Percentiles rank a stretch among this genome's conserved stretches.
phyloP scores from a whole-genome alignment of 1,140 invertebrate genomes.

The Cydia amplana region DNA sequence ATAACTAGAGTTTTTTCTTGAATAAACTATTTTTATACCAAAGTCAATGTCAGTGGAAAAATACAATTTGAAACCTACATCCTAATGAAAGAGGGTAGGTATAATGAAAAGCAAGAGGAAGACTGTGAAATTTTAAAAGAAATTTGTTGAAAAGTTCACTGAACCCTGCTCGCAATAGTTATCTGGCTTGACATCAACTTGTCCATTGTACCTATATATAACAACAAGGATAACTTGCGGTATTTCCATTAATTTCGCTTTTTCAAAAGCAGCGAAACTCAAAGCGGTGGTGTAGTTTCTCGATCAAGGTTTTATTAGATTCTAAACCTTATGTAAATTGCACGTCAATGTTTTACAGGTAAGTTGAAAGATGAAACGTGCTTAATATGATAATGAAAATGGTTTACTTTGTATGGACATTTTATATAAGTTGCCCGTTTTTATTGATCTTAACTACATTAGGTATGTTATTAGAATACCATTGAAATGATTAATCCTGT shows the following conservation, averaged over 20 bases:
- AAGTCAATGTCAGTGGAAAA: too few species aligned
- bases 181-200: background rate
- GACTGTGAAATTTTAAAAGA: background rate
- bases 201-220: background rate
- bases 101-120: too few species aligned
- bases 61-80: too few species aligned
- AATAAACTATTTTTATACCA: too few species aligned
- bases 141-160: background rate
- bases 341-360: background rate
- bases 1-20: too few species aligned
- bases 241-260: constrained; percentile 23
- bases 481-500: too few species aligned
- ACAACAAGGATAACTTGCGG: constrained; percentile 12
- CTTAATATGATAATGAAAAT: background rate
- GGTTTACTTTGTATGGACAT: too few species aligned
- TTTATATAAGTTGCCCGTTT: too few species aligned
- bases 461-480: too few species aligned
- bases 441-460: too few species aligned
- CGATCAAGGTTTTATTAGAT: constrained; percentile 10
- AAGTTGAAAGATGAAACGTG: background rate
- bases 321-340: background rate
- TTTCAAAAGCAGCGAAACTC: constrained; percentile 19
- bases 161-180: background rate
- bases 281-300: constrained; percentile 16
- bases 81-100: too few species aligned